Conservation (phyloP, 1,140 invertebrate genomes). For the Aphidius ervi region DNA sequence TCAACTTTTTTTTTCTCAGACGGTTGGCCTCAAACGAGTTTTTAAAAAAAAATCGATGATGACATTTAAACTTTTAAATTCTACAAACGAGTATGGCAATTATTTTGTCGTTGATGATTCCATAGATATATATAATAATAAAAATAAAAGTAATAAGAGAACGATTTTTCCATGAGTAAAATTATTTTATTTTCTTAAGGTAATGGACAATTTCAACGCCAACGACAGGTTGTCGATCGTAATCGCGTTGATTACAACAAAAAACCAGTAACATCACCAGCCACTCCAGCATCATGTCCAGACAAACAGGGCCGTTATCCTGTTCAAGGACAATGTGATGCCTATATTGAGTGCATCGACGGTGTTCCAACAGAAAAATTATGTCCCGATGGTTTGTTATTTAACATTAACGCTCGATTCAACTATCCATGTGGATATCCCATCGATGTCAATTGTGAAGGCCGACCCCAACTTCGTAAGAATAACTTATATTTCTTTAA, state of each 20-base stretch:
- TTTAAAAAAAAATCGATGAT: no score
- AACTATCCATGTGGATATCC: slow-evolving; percentile 81
- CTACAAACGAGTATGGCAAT: no score
- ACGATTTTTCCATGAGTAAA: slow-evolving; percentile 8
- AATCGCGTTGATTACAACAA: slow-evolving; percentile 16
- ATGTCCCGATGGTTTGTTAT: slow-evolving; percentile 81
- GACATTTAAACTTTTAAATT: no score
- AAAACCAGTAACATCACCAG: slow-evolving; percentile 6
- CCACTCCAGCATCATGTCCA: slow-evolving; percentile 51
- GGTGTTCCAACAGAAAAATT: slow-evolving; percentile 70
- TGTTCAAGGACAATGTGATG: slow-evolving; percentile 69
- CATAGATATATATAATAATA: no score
- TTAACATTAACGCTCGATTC: slow-evolving; percentile 69
- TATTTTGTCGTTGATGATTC: no score
- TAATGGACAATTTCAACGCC: slow-evolving; percentile 30
- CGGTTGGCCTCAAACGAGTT: no score
- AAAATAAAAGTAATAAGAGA: not conserved
- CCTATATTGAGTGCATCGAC: slow-evolving; percentile 66
- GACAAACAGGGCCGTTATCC: slow-evolving; percentile 68
- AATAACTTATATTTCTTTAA: slow-evolving; percentile 25
- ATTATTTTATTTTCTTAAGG: slow-evolving; percentile 22
- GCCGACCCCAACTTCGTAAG: slow-evolving; percentile 68
- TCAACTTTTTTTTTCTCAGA: no score
- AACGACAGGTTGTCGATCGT: slow-evolving; percentile 13
- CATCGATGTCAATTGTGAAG: slow-evolving; percentile 72